A percentile compares a stretch with the other conserved stretches of the same genome.
phyloP scores from a whole-genome alignment of 2,797 vertebrate species.

The Tokudaia tokunoshimensis region DNA sequence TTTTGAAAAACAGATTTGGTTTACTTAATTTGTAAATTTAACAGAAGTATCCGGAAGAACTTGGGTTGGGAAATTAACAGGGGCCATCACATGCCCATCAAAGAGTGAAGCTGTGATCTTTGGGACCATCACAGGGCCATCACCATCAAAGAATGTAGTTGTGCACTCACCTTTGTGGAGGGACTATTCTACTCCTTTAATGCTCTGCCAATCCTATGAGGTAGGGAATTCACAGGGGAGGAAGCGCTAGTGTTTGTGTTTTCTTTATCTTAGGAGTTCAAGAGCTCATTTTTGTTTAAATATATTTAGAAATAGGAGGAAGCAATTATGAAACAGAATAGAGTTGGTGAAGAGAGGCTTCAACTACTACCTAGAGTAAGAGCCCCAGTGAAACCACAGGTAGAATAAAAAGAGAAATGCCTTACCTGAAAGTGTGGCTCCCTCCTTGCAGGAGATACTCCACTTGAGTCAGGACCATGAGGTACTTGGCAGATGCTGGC shows the following conservation, averaged over 20 bases:
- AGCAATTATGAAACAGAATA: background rate
- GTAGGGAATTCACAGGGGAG: background rate
- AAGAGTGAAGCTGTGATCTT: background rate
- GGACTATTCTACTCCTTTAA: background rate
- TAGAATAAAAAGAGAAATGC: background rate
- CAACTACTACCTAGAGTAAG: background rate
- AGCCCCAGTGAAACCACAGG: background rate
- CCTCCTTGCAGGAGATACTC: fast-evolving
- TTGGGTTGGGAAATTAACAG: background rate
- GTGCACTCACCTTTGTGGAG: background rate
- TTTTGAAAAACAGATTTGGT: constrained; percentile 6
- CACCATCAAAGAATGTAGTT: background rate
- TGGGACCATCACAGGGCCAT: background rate
- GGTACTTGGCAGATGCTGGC: background rate
- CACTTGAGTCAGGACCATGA: no score
- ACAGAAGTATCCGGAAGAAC: background rate
- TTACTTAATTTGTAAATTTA: constrained; percentile 23
- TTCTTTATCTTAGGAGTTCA: background rate
- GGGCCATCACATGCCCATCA: background rate
- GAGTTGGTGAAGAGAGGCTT: background rate
- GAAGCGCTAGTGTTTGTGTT: background rate
- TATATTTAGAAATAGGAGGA: background rate
- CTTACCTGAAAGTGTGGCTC: background rate
- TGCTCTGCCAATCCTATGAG: background rate
- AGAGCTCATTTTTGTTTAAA: background rate